Conservation (phyloP, 2,888 invertebrate species). For the Sclerodermus sp. region DNA sequence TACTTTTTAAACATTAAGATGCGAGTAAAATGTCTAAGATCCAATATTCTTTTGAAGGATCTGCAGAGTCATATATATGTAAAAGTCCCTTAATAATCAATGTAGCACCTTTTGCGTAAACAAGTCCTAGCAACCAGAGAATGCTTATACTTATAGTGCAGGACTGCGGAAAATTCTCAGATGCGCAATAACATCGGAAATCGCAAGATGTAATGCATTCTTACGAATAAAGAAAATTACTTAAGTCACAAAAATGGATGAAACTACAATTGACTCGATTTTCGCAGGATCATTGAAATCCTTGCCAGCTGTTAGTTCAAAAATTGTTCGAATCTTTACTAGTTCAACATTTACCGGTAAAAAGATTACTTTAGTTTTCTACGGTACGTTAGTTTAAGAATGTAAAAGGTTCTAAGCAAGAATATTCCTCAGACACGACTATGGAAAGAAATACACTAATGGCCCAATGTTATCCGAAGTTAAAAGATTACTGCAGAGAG, state of each 20-base stretch:
- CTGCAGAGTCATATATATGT: constrained; percentile 2
- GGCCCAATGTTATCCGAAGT: constrained; percentile 96
- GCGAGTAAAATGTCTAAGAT: too few relatives aligned
- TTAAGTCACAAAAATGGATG: constrained; percentile 70
- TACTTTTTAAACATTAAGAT: too few relatives aligned
- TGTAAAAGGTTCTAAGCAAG: too few relatives aligned
- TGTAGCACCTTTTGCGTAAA: constrained; percentile 12
- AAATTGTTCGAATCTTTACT: constrained; percentile 97
- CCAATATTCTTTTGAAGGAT: too few relatives aligned
- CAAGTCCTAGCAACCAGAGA: constrained; percentile 21
- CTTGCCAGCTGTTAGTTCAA: constrained; percentile 93
- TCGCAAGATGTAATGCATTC: constrained; percentile 8
- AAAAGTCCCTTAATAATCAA: constrained; percentile 21
- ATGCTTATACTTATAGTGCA: too few relatives aligned
- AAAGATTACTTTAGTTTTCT: constrained; percentile 5
- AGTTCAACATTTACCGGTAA: constrained; percentile 97
- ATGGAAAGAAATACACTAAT: constrained; percentile 96
- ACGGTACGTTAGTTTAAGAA: too few relatives aligned
- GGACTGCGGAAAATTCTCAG: too few relatives aligned
- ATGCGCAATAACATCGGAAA: too few relatives aligned
- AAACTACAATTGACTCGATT: constrained; percentile 85
- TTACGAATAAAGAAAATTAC: constrained; percentile 4
- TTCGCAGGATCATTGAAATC: constrained; percentile 86
- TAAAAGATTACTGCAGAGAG: constrained; percentile 96
- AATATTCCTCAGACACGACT: constrained; percentile 76